Evolutionary conservation across 30 jellyfish, hydroid and myxozoan genomes (phyloP), one percentile per base, ranked within the genome.

Genomic region (Hydractinia echinata): DNA sequence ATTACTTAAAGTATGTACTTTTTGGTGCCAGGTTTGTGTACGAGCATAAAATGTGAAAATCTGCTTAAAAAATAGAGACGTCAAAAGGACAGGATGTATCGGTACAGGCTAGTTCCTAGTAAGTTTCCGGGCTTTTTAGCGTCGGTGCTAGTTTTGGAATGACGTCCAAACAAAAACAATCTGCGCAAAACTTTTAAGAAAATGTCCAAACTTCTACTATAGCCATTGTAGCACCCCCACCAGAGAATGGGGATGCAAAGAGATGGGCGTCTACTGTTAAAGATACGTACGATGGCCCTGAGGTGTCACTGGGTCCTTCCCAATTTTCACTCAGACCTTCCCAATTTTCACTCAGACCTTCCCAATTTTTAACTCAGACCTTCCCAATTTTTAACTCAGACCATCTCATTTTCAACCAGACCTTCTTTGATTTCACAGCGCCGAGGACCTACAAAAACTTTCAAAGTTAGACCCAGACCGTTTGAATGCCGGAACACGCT

Each of bases 221-320:
- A 5, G 61, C 87, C 56, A 82, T 85, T 53, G 94, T 88, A 16
- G 94, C 94, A 21, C 88, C 94, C 19, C 94, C 87, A 21, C 94
- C 87, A 15, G 82, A 87, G 10, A 66, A 68, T 53, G 94, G 94
- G 5, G 72, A 79, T 19, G 78, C 94, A 51, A 79, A 7, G 74
- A 67, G 50, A 18, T 85, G 94, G 94, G 94, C 94, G 13, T 85
- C 94, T 8, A 82, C 86, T 5, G 94, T 85, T 56, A 85, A 85
- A 67, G 87, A 85, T 4, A 85, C 72, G n/a, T n/a, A n/a, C n/a
- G n/a, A n/a, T n/a, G n/a, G n/a, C n/a, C n/a, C n/a, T n/a, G n/a
- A n/a, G n/a, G n/a, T n/a, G n/a, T n/a, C n/a, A n/a, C n/a, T n/a
- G n/a, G n/a, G n/a, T n/a, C n/a, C n/a, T n/a, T n/a, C n/a, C n/a